Conservation (phyloP, 2,797 vertebrate species). For the Petrocephalus sullivani region DNA sequence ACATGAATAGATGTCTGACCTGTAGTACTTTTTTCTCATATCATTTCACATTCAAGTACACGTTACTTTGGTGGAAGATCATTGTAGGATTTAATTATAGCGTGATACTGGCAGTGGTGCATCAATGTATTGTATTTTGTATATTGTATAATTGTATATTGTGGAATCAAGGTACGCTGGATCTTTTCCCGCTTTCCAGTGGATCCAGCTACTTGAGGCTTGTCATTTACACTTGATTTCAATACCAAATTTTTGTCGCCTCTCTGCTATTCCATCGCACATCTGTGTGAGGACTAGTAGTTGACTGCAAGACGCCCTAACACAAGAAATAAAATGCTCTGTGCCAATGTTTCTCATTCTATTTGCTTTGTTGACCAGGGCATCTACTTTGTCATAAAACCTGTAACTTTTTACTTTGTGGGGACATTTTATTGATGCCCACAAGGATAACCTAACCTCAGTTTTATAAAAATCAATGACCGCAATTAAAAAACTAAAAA, state of each 20-base stretch:
- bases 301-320: slow-evolving; percentile 50
- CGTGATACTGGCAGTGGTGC: neutral
- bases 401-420: too few relatives aligned
- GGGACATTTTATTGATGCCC: too few relatives aligned
- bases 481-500: too few relatives aligned
- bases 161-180: neutral
- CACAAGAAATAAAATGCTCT: slow-evolving; percentile 47
- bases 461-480: too few relatives aligned
- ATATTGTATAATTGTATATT: neutral
- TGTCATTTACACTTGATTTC: slow-evolving; percentile 37
- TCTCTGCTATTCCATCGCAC: slow-evolving; percentile 48
- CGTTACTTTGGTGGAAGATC: neutral
- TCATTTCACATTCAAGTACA: neutral
- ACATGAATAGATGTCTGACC: neutral
- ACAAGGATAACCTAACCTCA: too few relatives aligned
- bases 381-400: neutral
- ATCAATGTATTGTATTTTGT: neutral
- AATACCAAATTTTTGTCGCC: slow-evolving; percentile 52
- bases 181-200: neutral
- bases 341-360: neutral
- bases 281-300: slow-evolving; percentile 47
- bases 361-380: neutral
- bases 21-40: neutral
- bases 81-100: neutral
- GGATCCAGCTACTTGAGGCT: slow-evolving; percentile 22